Conservation (phyloP, 2,797 vertebrate species). For the Carduelis carduelis region DNA sequence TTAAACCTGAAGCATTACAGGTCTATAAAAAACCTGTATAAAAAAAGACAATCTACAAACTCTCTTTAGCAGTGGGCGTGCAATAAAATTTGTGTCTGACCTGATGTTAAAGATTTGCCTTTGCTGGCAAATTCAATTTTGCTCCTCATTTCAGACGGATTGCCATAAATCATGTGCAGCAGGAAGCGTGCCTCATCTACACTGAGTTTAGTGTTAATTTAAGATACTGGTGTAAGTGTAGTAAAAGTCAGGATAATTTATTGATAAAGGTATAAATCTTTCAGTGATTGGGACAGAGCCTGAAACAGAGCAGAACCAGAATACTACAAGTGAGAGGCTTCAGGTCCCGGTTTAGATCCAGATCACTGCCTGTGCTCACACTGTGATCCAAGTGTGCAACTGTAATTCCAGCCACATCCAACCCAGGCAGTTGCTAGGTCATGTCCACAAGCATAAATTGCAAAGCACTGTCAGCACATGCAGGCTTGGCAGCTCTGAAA, state of each 20-base stretch:
- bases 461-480: constrained; percentile 50
- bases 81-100: not conserved
- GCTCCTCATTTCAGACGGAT: not conserved
- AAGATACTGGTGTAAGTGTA: constrained; percentile 47
- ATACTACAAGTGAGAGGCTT: not conserved
- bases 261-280: constrained; percentile 67
- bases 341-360: constrained; percentile 4
- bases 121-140: constrained; percentile 28
- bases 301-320: constrained; percentile 6
- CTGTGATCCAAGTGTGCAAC: constrained; percentile 32
- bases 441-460: constrained; percentile 41
- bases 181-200: constrained; percentile 61
- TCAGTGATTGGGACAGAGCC: constrained; percentile 54
- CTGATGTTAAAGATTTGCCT: constrained; percentile 1
- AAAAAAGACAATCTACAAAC: not conserved
- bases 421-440: constrained; percentile 29
- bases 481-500: constrained; percentile 33
- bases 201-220: constrained; percentile 61
- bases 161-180: constrained; percentile 43
- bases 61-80: not conserved
- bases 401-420: constrained; percentile 21
- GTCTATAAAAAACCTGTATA: not conserved
- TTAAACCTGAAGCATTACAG: not conserved
- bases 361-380: constrained; percentile 21
- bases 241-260: constrained; percentile 68